Evolutionary conservation across 1,140 invertebrate genomes (phyloP), one percentile per base, ranked within the genome.

Genomic region (Pararge aegeria): DNA sequence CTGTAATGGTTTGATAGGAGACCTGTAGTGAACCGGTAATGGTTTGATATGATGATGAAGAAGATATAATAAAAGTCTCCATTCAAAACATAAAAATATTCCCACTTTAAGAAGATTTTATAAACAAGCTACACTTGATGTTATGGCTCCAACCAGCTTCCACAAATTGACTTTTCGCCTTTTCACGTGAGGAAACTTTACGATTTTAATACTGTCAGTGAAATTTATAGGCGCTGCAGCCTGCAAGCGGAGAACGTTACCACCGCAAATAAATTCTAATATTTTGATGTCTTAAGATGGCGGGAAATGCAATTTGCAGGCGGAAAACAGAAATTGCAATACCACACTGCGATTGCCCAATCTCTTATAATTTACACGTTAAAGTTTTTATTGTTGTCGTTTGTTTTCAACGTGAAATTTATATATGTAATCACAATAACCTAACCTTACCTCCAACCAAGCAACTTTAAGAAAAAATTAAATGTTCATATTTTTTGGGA

Each of bases 291-390:
- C 59, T 63, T 62, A 66, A 55, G 64, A 55, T 60, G 65, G 55
- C 70, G 63, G 64, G 62, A 73, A 75, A 80, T 80, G 76, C 78
- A 85, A 83, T 86, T 82, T 82, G 67, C 53, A 68, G 66, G 46
- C 48, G 54, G 42, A 18, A 60, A 67, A 52, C 64, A 58, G 61
- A 65, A 75, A 78, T 75, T 75, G 70, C 71, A 75, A 55, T 29
- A 48, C 57, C n/a, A 16, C 30, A 34, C n/a, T 15, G 15, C 3
- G 16, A 0, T 38, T 37, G 34, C 34, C 12, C 34, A 37, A 12
- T 37, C n/a, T 37, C 4, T 24, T 24, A 24, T 24, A 24, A 24
- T 24, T 24, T 24, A 4, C n/a, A n/a, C n/a, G n/a, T n/a, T n/a
- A n/a, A n/a, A n/a, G n/a, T 4, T 7, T 24, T 24, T 24, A 24